Evolutionary conservation across 2,888 invertebrate species (phyloP).

Genomic region (Sceliomorpha sp.): DNA sequence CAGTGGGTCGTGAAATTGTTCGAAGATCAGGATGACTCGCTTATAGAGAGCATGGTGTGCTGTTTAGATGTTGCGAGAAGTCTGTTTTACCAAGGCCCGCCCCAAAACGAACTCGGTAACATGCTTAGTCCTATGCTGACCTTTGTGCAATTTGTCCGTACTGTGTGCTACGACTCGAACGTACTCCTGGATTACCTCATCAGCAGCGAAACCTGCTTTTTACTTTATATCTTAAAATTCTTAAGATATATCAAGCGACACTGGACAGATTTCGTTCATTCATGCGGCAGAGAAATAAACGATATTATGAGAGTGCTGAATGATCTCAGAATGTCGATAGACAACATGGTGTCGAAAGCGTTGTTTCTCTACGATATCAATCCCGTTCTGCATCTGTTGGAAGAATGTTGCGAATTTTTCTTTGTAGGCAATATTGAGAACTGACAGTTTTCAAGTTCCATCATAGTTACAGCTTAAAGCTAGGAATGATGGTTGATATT

Average conservation of each 20-base stretch:
- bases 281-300: conserved; percentile 88
- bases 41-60: conserved; percentile 96
- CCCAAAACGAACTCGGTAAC: conserved; percentile 89
- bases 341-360: conserved; percentile 89
- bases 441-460: conserved; percentile 81
- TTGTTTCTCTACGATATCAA: conserved; percentile 95
- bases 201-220: conserved; percentile 94
- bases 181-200: conserved; percentile 91
- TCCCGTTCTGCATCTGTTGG: conserved; percentile 90
- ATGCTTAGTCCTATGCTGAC: conserved; percentile 92
- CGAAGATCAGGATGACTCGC: conserved; percentile 94
- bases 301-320: conserved; percentile 92
- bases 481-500: too few relatives aligned
- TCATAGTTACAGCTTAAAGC: too few relatives aligned
- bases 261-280: conserved; percentile 90
- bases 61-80: conserved; percentile 93
- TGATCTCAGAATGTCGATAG: conserved; percentile 89
- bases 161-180: conserved; percentile 90
- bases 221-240: conserved; percentile 90
- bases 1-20: conserved; percentile 94
- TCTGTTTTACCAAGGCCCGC: conserved; percentile 89
- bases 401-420: conserved; percentile 91
- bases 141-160: conserved; percentile 92
- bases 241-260: conserved; percentile 91
- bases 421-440: conserved; percentile 92